Evolutionary conservation across 2,888 invertebrate species (phyloP).

Genomic region (Diogma glabrata): DNA sequence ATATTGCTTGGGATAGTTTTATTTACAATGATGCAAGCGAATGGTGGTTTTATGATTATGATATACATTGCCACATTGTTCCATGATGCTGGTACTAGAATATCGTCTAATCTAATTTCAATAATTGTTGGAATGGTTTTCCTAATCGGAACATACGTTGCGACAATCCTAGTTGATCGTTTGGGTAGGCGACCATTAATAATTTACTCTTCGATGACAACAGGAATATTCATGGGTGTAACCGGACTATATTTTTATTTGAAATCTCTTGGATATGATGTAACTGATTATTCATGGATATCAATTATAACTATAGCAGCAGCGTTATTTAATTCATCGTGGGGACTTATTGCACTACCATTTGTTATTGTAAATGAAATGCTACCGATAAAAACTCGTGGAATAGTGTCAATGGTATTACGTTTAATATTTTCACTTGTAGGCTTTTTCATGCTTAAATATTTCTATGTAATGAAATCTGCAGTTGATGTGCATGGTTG

Average conservation of each 20-base stretch:
- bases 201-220: constrained; percentile 27
- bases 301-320: constrained; percentile 32
- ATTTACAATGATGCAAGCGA: no score
- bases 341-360: constrained; percentile 30
- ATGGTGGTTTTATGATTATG: no score
- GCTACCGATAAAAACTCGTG: background rate
- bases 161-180: constrained; percentile 31
- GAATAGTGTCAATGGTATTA: background rate
- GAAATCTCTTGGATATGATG: constrained; percentile 22
- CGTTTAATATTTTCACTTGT: no score
- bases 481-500: no score
- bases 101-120: constrained; percentile 27
- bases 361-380: constrained; percentile 14
- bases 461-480: no score
- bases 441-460: no score
- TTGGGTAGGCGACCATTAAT: constrained; percentile 26
- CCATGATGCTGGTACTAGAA: no score
- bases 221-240: constrained; percentile 25
- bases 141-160: constrained; percentile 30
- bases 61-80: no score
- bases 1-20: no score
- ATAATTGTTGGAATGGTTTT: constrained; percentile 31
- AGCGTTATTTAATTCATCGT: constrained; percentile 29
- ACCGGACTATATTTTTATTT: constrained; percentile 27
- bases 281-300: constrained; percentile 26